These are phyloP conservation scores for Harpalus rubripes DNA, from an alignment of 2,888 invertebrate genomes.

Conservation along the genomic window DNA sequence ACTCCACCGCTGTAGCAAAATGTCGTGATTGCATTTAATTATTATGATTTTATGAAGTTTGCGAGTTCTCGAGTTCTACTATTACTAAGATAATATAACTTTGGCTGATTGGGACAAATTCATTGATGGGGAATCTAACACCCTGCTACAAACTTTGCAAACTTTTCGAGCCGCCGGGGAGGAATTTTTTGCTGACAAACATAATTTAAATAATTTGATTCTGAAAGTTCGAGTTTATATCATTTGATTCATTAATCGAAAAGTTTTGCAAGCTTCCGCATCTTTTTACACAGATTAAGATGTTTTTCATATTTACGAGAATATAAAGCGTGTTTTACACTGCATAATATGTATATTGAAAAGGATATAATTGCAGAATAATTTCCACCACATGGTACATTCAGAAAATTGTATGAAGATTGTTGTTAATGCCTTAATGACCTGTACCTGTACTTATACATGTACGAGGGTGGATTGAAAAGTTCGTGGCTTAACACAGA, in stretches of 20 bases:
- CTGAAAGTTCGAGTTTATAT: background rate
- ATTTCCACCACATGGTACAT: background rate
- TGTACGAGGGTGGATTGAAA: no score
- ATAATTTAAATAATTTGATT: conserved; percentile 41
- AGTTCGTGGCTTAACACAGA: no score
- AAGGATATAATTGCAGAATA: background rate
- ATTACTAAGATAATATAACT: conserved; percentile 21
- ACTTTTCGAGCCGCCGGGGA: background rate
- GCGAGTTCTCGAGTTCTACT: conserved; percentile 13
- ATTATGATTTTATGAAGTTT: conserved; percentile 24
- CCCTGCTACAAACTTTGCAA: conserved; percentile 9
- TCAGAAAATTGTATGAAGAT: no score
- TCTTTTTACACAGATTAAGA: background rate
- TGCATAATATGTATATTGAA: background rate
- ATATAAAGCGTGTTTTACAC: background rate
- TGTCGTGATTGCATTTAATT: conserved; percentile 25
- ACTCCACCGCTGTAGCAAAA: conserved; percentile 1
- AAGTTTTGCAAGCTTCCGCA: background rate
- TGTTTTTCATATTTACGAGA: background rate
- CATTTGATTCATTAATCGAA: conserved; percentile 24
- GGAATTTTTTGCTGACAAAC: conserved; percentile 18
- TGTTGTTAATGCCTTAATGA: no score
- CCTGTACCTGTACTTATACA: no score
- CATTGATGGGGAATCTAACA: conserved; percentile 15
- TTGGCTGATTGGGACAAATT: conserved; percentile 30